A percentile compares a stretch with the other conserved stretches of the same genome.
These are phyloP conservation scores for Lepidurus packardi DNA, from an alignment of 1,140 invertebrate genomes.

Conservation along the genomic window DNA sequence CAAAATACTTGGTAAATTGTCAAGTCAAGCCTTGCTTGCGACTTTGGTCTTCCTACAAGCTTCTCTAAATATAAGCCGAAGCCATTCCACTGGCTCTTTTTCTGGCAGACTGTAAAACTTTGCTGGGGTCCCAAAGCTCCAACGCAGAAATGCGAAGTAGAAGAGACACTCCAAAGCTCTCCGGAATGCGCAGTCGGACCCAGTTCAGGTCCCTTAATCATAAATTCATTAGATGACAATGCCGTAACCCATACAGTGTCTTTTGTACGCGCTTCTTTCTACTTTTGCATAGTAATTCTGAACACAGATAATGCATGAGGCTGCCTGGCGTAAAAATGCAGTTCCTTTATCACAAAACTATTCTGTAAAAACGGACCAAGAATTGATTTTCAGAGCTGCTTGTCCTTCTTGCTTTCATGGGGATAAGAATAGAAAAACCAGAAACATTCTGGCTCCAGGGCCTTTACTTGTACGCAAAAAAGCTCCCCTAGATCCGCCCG, in stretches of 20 bases:
- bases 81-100: background rate
- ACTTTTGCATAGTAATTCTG: background rate
- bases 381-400: background rate
- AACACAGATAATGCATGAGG: background rate
- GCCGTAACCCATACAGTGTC: background rate
- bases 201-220: background rate
- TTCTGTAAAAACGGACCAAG: background rate
- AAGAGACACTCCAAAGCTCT: background rate
- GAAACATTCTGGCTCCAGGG: background rate
- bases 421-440: conserved; percentile 18
- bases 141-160: background rate
- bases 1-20: conserved; percentile 1
- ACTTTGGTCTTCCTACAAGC: background rate
- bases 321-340: background rate
- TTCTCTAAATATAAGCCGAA: conserved; percentile 5
- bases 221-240: background rate
- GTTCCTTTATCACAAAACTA: background rate
- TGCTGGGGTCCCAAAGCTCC: background rate
- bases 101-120: background rate
- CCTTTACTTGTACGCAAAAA: background rate
- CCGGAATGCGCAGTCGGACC: background rate
- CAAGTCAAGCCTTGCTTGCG: background rate
- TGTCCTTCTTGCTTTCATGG: conserved; percentile 6
- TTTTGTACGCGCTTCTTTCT: background rate
- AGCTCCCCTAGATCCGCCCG: background rate